Evolutionary conservation across 2,113 vertebrate genomes (phyloP), one percentile per base, ranked within the genome.

Genomic region (Misgurnus anguillicaudatus): DNA sequence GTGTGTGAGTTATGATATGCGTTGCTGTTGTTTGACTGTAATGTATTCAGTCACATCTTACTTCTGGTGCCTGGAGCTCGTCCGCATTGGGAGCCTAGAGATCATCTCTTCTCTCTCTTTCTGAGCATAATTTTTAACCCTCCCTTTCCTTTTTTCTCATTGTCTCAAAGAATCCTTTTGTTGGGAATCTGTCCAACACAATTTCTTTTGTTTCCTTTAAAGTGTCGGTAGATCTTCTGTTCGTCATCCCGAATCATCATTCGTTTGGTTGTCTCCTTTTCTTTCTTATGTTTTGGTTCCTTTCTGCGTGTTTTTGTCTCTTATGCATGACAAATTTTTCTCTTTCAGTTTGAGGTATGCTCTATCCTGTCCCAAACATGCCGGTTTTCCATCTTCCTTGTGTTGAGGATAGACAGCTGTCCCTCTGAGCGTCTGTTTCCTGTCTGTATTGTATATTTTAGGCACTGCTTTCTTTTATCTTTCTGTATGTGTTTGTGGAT

Each of bases 11-110:
- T 74, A 74, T 74, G 71, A 74, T 61, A 74, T 74, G 41, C 71
- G 47, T 74, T 74, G 13, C 41, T 62, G 42, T 72, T 79, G 36
- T 71, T 79, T 79, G 77, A 71, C 60, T 79, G 67, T 79, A 51
- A 71, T 69, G 42, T 48, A 79, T 47, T 78, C 76, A 69, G 65
- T 61, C 65, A 36, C 77, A 62, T 72, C 61, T 72, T 58, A 79
- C 77, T 79, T 63, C 61, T 72, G 66, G 66, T 70, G 55, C 66
- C 64, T 68, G 48, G 14, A 65, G 63, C 64, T 67, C 75, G 31
- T 13, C 39, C 38, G 14, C 39, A 60, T 53, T 42, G 53, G 38
- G 53, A 60, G 70, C 51, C 68, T 55, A 39, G 48, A 71, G 51
- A 72, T 38, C 36, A 58, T 63, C 7, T 19, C 79, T 67, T 63